Evolutionary conservation across 1,140 invertebrate species (phyloP), one percentile per base, ranked within the genome.

Genomic region (Gerris buenoi): DNA sequence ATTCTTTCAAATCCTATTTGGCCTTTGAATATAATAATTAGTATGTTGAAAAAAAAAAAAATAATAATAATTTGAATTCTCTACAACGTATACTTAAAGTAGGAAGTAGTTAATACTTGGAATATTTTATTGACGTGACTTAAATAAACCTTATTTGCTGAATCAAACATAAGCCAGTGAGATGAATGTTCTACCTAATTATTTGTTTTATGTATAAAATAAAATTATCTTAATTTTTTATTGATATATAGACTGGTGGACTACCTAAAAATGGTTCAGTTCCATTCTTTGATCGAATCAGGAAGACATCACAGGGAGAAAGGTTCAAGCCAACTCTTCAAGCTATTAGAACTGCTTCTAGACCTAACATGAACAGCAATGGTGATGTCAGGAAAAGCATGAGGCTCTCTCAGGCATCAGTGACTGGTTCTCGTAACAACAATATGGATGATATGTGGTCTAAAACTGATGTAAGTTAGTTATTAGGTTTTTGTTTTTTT

Each of bases 191-290:
- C n/a, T n/a, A n/a, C n/a, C n/a, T n/a, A n/a, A n/a, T n/a, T n/a
- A n/a, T n/a, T n/a, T n/a, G n/a, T n/a, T n/a, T n/a, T n/a, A n/a
- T n/a, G n/a, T n/a, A n/a, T n/a, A n/a, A n/a, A n/a, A n/a, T n/a
- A n/a, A n/a, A n/a, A n/a, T n/a, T n/a, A n/a, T n/a, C n/a, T n/a
- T n/a, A n/a, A n/a, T n/a, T n/a, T n/a, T n/a, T n/a, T 86, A 70
- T n/a, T 27, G 28, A 18, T 27, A 10, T 46, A 10, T 46, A 46
- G 33, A 46, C 5, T 46, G 33, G 33, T 33, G 85, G 87, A 57
- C 79, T 93, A 71, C 89, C 89, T 62, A 92, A 92, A 76, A 93
- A 91, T 74, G 88, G 88, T 25, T 91, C 89, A 2, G 90, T 93
- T 61, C 91, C 91, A 1, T 89, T 90, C 72, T 93, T 93, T 75